Evolutionary conservation across 2,797 vertebrate species (phyloP).

Genomic region (Thamnophis elegans): DNA sequence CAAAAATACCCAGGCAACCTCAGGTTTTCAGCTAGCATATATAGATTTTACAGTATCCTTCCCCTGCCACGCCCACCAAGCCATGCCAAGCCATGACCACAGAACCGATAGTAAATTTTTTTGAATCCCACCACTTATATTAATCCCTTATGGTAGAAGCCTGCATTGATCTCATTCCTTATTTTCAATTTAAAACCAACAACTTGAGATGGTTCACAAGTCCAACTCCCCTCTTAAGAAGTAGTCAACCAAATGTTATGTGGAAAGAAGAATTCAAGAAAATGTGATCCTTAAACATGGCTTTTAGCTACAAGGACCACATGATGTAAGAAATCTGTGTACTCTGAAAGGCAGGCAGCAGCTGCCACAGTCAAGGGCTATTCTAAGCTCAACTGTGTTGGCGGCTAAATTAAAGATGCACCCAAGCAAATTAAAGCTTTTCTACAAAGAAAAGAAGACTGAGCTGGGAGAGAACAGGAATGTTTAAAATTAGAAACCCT

Average conservation of each 20-base stretch:
- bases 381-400: conserved; percentile 13
- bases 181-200: background rate
- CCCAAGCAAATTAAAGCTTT: conserved; percentile 60
- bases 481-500: conserved; percentile 67
- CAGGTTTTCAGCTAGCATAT: too few species aligned
- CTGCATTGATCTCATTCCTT: background rate
- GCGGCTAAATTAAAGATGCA: conserved; percentile 45
- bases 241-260: background rate
- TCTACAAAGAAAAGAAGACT: conserved; percentile 25
- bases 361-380: conserved; percentile 2
- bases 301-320: background rate
- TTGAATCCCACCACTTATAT: too few species aligned
- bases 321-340: background rate
- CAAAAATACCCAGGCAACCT: too few species aligned
- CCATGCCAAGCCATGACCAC: too few species aligned
- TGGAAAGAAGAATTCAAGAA: background rate
- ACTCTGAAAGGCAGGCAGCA: too few species aligned
- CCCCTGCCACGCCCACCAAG: too few species aligned
- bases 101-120: too few species aligned
- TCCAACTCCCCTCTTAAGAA: background rate
- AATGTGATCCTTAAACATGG: background rate
- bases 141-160: background rate
- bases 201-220: background rate
- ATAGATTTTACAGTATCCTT: too few species aligned
- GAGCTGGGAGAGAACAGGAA: conserved; percentile 1